phyloP scores from a whole-genome alignment of 1,140 invertebrate species.

The Trichonephila clavata region DNA sequence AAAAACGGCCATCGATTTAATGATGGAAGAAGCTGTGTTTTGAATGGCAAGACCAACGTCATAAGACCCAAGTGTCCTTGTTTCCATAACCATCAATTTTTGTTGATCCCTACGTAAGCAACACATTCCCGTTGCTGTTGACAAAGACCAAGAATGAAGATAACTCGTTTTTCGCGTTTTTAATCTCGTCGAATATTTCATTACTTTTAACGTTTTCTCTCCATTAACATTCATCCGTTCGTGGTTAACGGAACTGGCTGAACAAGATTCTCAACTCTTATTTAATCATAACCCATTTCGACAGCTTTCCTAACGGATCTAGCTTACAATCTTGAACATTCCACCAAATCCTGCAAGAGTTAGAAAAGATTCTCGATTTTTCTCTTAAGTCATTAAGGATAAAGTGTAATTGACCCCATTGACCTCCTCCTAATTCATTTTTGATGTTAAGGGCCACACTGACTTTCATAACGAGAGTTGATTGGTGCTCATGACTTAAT shows the following conservation, averaged over 20 bases:
- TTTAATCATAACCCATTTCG: conserved; percentile 23
- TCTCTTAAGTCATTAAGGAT: not conserved
- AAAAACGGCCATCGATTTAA: not conserved
- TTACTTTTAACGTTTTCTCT: not conserved
- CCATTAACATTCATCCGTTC: not conserved
- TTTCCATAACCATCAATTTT: conserved; percentile 28
- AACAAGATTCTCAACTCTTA: conserved; percentile 8
- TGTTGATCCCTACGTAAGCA: conserved; percentile 10
- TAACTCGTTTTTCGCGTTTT: conserved; percentile 69
- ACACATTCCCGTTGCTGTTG: not conserved
- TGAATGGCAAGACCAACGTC: not conserved
- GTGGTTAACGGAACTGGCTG: conserved; percentile 23
- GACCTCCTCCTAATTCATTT: too few species aligned
- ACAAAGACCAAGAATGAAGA: conserved; percentile 30
- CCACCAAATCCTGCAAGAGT: not conserved
- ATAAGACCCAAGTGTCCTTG: not conserved
- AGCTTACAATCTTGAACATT: not conserved
- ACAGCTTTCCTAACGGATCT: not conserved
- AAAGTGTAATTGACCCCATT: not conserved
- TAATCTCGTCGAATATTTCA: not conserved
- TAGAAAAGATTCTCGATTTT: not conserved
- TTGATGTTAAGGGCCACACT: too few species aligned
- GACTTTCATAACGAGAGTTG: too few species aligned
- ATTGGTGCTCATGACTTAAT: too few species aligned
- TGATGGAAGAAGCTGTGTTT: not conserved